Percentiles rank a stretch among this genome's conserved stretches.
phyloP scores from a whole-genome alignment of 64 coral and sea anemone genomes.

The Pocillopora verrucosa region DNA sequence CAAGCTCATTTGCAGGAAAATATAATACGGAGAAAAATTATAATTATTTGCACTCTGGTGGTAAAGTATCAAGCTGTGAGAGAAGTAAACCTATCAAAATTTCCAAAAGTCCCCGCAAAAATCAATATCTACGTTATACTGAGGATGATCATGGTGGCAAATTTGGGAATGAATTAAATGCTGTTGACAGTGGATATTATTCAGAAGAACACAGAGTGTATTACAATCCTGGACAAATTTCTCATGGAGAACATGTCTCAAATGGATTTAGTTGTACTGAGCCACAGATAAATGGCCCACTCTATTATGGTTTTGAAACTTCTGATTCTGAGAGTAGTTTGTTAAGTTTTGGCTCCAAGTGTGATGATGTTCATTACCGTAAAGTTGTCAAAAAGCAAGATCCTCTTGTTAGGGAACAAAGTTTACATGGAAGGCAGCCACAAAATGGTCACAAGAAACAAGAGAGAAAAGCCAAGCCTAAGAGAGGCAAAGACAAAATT shows the following conservation, averaged over 20 bases:
- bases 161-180: not conserved
- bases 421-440: not conserved
- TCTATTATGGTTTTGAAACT: conserved; percentile 88
- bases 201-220: not conserved
- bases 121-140: not conserved
- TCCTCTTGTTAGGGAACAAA: not conserved
- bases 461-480: conserved; percentile 43
- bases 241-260: not conserved
- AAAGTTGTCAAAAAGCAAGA: conserved; percentile 22
- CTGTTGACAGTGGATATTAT: not conserved
- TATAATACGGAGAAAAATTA: not conserved
- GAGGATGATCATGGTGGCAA: not conserved
- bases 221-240: not conserved
- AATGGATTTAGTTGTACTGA: conserved; percentile 40
- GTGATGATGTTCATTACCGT: conserved; percentile 35
- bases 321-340: conserved; percentile 89
- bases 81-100: not conserved
- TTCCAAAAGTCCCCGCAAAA: not conserved
- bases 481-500: conserved; percentile 84
- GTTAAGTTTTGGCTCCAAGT: conserved; percentile 45
- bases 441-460: not conserved
- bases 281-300: conserved; percentile 77
- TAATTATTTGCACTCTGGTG: not conserved
- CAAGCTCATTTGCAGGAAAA: not conserved
- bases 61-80: not conserved